These are phyloP conservation scores for Drosophila dunni DNA, from an alignment of 1,140 invertebrate genomes.

Conservation along the genomic window DNA sequence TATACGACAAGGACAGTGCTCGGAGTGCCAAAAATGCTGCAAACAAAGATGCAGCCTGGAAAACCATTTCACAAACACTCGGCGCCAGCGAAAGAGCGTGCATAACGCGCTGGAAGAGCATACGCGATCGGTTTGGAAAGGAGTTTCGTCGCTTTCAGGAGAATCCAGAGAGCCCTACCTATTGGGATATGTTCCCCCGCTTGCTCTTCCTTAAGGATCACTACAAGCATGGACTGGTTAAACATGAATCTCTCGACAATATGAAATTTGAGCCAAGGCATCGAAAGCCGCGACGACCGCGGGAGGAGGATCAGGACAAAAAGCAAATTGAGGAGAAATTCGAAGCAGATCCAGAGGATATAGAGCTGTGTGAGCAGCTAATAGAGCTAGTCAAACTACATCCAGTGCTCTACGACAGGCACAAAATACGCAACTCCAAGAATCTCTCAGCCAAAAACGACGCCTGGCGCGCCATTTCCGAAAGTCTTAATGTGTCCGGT, in stretches of 20 bases:
- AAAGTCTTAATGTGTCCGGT: conserved; percentile 68
- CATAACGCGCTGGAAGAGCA: conserved; percentile 78
- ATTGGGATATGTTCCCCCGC: conserved; percentile 78
- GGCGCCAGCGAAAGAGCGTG: conserved; percentile 71
- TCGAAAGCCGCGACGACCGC: conserved; percentile 36
- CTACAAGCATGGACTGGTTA: conserved; percentile 69
- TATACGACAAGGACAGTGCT: conserved; percentile 71
- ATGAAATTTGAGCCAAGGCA: conserved; percentile 67
- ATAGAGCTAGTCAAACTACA: conserved; percentile 71
- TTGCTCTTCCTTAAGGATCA: conserved; percentile 75
- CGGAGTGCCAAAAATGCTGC: conserved; percentile 65
- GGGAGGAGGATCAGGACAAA: conserved; percentile 33
- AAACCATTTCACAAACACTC: conserved; percentile 60
- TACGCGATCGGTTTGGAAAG: conserved; percentile 76
- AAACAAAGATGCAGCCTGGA: conserved; percentile 74
- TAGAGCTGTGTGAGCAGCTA: conserved; percentile 64
- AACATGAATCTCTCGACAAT: conserved; percentile 57
- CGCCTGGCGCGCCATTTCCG: conserved; percentile 71
- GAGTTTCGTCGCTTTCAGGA: conserved; percentile 75
- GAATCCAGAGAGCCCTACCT: conserved; percentile 62
- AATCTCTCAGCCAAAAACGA: conserved; percentile 76
- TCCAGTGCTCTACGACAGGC: conserved; percentile 72
- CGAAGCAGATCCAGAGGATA: conserved; percentile 46
- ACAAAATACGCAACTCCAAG: conserved; percentile 75
- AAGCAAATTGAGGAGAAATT: conserved; percentile 27